Evolutionary conservation across 2,888 invertebrate genomes (phyloP), one percentile per base, ranked within the genome.

Genomic region (Drosophila maculinotata): DNA sequence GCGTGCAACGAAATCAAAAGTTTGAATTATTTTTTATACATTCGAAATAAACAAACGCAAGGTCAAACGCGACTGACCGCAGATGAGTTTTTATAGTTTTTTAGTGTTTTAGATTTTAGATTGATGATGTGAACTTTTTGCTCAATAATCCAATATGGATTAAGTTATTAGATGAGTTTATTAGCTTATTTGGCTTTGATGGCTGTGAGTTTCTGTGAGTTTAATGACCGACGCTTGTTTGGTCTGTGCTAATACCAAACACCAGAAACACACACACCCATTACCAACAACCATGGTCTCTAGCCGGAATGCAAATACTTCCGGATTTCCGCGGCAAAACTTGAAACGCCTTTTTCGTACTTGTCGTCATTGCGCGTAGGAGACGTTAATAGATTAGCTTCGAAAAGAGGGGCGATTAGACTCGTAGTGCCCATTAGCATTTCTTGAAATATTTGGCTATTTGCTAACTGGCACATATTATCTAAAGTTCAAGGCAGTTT

Each of bases 251-350:
- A 57, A 57, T 48, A 56, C 45, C 36, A 14, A 10, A 31, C 12
- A 42, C 17, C 38, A 58, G 42, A 28, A 2, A 28, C 35, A 47
- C 15, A 14, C 44, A 49, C 31, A 42, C 70, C 48, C 45, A 49
- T 45, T 36, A 26, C 17, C 5, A 38, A 30, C 36, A 25, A 17
- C 23, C 60, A 8, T 36, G 12, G 47, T 9, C 15, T 35, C 12
- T 42, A 23, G 28, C 35, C 44, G 17, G 10, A 35, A 57, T 57
- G 9, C 69, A 52, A 63, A 58, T 35, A 76, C 60, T 81, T 85
- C 81, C 78, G 76, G 76, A 83, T 66, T 83, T 79, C 76, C 85
- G 82, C 85, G 78, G 85, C 63, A 45, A 63, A 71, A 84, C 76
- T 78, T 84, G 66, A 84, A 84, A 75, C 67, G 51, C 66, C 78